A percentile compares a stretch with the other conserved stretches of the same genome.
phyloP scores from a whole-genome alignment of 2,888 invertebrate genomes.

The Gastrophysa polygoni region DNA sequence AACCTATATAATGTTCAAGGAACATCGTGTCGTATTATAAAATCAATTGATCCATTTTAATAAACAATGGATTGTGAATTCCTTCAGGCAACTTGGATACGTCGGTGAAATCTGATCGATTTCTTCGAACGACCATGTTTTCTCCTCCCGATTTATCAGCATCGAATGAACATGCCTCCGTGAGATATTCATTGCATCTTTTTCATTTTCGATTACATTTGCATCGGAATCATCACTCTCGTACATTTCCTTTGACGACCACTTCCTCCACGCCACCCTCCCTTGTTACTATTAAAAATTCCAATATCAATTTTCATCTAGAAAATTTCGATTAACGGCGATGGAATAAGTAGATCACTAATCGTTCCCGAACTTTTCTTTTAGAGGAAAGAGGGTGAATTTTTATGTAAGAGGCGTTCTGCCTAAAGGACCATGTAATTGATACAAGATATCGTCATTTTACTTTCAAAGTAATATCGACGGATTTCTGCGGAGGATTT shows the following conservation, averaged over 20 bases:
- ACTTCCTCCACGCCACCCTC: constrained; percentile 6
- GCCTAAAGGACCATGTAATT: constrained; percentile 53
- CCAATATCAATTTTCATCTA: constrained; percentile 51
- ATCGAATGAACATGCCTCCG: too few relatives aligned
- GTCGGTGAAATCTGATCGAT: too few relatives aligned
- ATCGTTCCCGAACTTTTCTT: constrained; percentile 56
- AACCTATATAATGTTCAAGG: too few relatives aligned
- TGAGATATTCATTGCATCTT: not conserved
- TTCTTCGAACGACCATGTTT: too few relatives aligned
- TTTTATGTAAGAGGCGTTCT: constrained; percentile 51
- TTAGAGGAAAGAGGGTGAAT: constrained; percentile 52
- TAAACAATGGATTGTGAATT: too few relatives aligned
- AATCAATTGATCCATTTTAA: too few relatives aligned
- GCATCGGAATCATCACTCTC: not conserved
- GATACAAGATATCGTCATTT: constrained; percentile 52
- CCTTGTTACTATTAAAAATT: constrained; percentile 38
- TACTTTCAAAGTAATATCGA: constrained; percentile 46
- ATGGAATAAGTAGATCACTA: constrained; percentile 54
- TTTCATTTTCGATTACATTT: constrained; percentile 1
- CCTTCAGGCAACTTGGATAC: too few relatives aligned
- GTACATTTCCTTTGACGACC: constrained; percentile 4
- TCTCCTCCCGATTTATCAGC: too few relatives aligned
- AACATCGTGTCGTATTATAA: too few relatives aligned
- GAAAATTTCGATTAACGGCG: constrained; percentile 53
- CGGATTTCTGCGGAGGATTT: constrained; percentile 22